Base-by-base conservation (phyloP, 2,888 invertebrate genomes). In the Hipparchia semele region DNA sequence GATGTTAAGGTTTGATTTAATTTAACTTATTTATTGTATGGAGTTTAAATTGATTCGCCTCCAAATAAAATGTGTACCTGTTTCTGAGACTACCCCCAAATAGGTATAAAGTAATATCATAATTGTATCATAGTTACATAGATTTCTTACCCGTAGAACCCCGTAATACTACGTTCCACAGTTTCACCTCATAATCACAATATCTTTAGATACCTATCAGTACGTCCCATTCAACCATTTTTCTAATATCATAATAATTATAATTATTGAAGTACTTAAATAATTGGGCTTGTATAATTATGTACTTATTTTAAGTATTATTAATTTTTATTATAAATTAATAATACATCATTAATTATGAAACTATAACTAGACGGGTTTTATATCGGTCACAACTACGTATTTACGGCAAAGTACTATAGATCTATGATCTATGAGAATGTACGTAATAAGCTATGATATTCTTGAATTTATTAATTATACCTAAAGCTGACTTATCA, bases 1-100 rank as follows among this genome's bases (percentile, higher is more conserved):
- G 49, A 39, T 5, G 39, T 39, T 39, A 39, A 39, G 39, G 39
- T 39, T 39, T 39, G 2, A 39, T 39, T 39, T 39, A 39, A 39
- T 5, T 39, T 23, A 23, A 23, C 23, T 23, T 23, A 23, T 23
- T 39, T 39, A 39, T 39, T 39, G 39, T 39, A 39, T 39, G 39
- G 2, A 39, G 39, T 39, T 39, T 39, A 39, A 39, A 39, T 39
- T 5, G 5, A 39, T 39, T 39, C 39, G 56, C 56, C 45, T 46
- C 56, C 13, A 13, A 33, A 45, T 23, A 39, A 67, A 67, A 23
- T 13, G 56, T 58, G 58, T 58, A 67, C 67, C 67, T 67, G 56
- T 56, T 67, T 56, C 45, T 56, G 56, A 58, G 46, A 58, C 56
- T 12, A 53, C 9, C 51, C 13, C n/a, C 45, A 56, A 33, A 56